Conservation (phyloP, 2,113 vertebrate genomes). For the Oryzias curvinotus region DNA sequence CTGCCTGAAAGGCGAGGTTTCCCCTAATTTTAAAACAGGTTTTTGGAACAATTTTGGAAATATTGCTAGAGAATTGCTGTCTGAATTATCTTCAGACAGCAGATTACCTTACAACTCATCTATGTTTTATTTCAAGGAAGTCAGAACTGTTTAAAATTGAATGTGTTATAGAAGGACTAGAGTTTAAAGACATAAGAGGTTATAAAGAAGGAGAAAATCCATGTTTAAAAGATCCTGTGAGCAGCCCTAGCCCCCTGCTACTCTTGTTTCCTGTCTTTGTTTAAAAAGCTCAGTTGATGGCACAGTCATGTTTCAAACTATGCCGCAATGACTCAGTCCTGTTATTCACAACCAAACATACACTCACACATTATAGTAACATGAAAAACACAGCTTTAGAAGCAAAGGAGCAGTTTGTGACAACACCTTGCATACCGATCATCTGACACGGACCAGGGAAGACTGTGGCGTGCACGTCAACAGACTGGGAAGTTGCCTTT, state of each 20-base stretch:
- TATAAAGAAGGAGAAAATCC: too few species aligned
- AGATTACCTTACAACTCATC: too few species aligned
- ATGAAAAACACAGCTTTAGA: background rate
- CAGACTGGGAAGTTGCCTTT: constrained; percentile 14
- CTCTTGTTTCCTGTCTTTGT: constrained; percentile 7
- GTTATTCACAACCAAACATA: background rate
- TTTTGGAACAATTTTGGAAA: too few species aligned
- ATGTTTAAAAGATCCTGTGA: too few species aligned
- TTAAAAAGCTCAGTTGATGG: background rate
- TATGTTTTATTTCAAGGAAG: too few species aligned
- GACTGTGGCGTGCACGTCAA: constrained; percentile 1
- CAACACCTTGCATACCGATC: background rate
- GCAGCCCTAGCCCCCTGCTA: background rate
- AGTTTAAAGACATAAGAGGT: too few species aligned
- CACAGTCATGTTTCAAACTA: constrained; percentile 4
- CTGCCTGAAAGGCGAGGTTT: too few species aligned
- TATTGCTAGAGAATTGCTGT: too few species aligned
- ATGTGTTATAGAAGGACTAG: too few species aligned
- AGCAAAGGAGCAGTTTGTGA: background rate
- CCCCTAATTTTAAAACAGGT: too few species aligned
- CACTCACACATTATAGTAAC: background rate
- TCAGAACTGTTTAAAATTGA: too few species aligned
- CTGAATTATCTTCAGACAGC: too few species aligned
- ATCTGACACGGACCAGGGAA: background rate
- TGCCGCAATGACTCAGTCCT: constrained; percentile 10